Evolutionary conservation across 64 coral and sea anemone species (phyloP).

Genomic region (Hydrozoanthus tunicans): DNA sequence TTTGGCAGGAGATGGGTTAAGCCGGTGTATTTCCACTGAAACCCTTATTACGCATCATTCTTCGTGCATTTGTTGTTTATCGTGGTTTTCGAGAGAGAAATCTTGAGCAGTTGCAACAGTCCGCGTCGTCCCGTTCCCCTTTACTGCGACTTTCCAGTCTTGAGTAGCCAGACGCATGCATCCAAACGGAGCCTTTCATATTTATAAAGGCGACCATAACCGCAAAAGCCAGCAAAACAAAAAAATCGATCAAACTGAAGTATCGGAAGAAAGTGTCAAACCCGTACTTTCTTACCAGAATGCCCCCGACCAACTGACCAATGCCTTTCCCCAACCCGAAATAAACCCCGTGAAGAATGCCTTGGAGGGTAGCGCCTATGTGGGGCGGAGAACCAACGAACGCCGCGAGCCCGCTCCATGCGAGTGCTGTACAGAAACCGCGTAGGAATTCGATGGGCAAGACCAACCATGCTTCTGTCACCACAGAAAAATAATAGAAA

Average conservation of each 20-base stretch:
- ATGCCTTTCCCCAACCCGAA: slow-evolving; percentile 87
- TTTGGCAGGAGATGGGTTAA: no score
- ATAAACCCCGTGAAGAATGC: slow-evolving; percentile 85
- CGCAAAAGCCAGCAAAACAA: slow-evolving; percentile 61
- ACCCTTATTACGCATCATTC: no score
- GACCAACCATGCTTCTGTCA: slow-evolving; percentile 84
- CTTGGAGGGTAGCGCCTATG: slow-evolving; percentile 93
- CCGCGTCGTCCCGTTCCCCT: background rate
- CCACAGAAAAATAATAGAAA: slow-evolving; percentile 91
- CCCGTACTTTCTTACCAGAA: slow-evolving; percentile 69
- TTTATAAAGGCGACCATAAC: slow-evolving; percentile 45
- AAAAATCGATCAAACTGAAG: slow-evolving; percentile 73
- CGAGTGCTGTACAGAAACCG: slow-evolving; percentile 72
- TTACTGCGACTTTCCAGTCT: slow-evolving; percentile 2
- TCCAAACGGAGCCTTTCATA: slow-evolving; percentile 75
- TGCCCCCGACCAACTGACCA: slow-evolving; percentile 81
- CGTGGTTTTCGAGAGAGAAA: slow-evolving; percentile 13
- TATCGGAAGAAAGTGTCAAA: slow-evolving; percentile 71
- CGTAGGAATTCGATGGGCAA: slow-evolving; percentile 84
- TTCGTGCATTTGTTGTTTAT: background rate
- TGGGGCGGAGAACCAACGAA: slow-evolving; percentile 89
- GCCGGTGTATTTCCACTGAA: no score
- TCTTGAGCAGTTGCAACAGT: background rate
- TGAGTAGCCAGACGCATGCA: slow-evolving; percentile 68
- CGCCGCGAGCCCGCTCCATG: slow-evolving; percentile 78